These are phyloP conservation scores for Lycopodina hypogea DNA, from an alignment of 37 sponge, comb jelly and placozoan species.

Conservation along the genomic window DNA sequence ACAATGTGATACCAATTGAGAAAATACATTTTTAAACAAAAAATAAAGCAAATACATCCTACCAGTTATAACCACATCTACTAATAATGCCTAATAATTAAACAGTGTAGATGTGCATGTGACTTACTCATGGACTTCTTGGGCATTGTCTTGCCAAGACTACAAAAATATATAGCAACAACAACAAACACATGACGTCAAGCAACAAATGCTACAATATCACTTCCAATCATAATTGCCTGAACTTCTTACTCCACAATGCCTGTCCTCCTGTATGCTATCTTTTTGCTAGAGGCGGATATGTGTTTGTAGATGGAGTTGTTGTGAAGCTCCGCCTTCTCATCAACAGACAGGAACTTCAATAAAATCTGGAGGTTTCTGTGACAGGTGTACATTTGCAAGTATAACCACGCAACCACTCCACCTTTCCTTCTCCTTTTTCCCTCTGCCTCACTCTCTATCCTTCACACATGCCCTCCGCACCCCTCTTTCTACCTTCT, in stretches of 20 bases:
- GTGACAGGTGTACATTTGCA: no score
- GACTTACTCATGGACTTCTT: conserved; percentile 36
- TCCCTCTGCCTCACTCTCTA: no score
- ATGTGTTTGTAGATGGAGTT: conserved; percentile 24
- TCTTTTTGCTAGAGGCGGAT: conserved; percentile 13
- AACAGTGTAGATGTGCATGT: background rate
- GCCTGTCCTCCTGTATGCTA: background rate
- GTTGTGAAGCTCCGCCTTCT: conserved; percentile 1
- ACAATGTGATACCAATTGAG: background rate
- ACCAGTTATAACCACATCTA: no score
- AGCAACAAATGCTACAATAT: no score
- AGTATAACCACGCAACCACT: no score
- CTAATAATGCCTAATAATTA: background rate
- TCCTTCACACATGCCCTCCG: no score
- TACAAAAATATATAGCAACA: background rate
- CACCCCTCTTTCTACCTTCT: no score
- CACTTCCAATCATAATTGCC: no score
- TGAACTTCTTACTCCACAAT: background rate
- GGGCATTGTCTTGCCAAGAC: conserved; percentile 42
- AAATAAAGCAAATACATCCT: background rate
- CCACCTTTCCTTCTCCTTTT: no score
- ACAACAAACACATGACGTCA: background rate
- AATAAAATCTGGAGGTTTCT: conserved; percentile 12
- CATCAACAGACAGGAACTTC: background rate
- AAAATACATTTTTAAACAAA: background rate